Conservation (phyloP, 1,140 invertebrate species). For the Pygmarrhopalites habei region DNA sequence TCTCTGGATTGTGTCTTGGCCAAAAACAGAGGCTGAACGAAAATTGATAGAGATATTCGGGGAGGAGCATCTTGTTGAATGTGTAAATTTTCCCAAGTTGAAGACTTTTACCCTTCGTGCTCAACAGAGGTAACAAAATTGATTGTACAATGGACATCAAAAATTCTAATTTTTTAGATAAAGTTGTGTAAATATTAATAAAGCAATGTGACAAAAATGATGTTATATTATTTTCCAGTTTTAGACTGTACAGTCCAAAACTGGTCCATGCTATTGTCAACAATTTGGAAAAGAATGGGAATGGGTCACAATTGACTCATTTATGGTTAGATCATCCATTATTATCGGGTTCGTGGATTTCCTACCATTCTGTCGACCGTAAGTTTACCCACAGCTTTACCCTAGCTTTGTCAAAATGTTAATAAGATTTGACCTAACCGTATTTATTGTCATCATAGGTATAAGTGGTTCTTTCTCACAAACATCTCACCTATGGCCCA, state of each 20-base stretch:
- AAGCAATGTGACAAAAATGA: too few relatives aligned
- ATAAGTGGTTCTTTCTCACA: background rate
- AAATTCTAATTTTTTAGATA: too few relatives aligned
- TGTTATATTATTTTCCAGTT: background rate
- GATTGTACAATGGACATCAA: too few relatives aligned
- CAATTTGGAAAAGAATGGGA: background rate
- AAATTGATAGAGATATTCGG: slow-evolving; percentile 6
- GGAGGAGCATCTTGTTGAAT: background rate
- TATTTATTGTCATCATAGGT: too few relatives aligned
- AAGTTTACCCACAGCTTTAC: too few relatives aligned
- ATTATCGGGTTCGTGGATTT: background rate
- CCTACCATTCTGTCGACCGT: too few relatives aligned
- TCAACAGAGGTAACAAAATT: too few relatives aligned
- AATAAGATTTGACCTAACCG: too few relatives aligned
- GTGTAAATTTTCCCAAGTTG: background rate
- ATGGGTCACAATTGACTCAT: background rate
- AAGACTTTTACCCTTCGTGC: background rate
- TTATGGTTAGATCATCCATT: slow-evolving; percentile 21
- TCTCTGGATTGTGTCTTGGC: slow-evolving; percentile 19
- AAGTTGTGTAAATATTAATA: too few relatives aligned
- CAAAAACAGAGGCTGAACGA: slow-evolving; percentile 12
- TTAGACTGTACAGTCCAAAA: slow-evolving; percentile 1
- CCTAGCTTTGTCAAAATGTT: too few relatives aligned
- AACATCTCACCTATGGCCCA: slow-evolving; percentile 9
- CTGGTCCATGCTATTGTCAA: background rate